Percentiles rank a stretch among this genome's conserved stretches.
phyloP scores from a whole-genome alignment of 2,113 vertebrate species.

The Microtus richardsoni region DNA sequence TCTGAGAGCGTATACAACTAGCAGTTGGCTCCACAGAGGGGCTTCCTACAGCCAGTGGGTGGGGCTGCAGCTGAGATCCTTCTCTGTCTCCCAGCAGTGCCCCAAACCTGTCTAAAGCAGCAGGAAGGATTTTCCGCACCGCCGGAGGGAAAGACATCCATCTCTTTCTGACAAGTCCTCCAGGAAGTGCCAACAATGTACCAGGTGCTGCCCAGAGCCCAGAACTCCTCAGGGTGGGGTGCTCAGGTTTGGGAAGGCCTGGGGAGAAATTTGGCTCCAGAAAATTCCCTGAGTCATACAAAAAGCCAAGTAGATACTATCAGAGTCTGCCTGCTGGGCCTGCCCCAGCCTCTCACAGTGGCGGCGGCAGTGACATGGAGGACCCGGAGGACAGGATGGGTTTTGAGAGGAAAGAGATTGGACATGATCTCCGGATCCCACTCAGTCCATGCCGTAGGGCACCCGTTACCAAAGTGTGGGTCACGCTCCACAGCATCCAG shows the following conservation, averaged over 20 bases:
- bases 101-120: constrained; percentile 62
- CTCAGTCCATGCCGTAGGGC: not conserved
- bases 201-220: constrained; percentile 66
- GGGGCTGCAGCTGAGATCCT: not conserved
- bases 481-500: not conserved
- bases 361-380: not conserved
- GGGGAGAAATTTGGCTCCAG: constrained; percentile 39
- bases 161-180: constrained; percentile 68
- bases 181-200: constrained; percentile 70
- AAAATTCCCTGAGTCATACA: constrained; percentile 58
- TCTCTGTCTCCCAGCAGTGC: not conserved
- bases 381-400: not conserved
- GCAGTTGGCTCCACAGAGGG: not conserved
- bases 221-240: constrained; percentile 47
- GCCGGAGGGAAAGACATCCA: constrained; percentile 70
- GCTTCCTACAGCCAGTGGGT: not conserved
- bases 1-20: not conserved
- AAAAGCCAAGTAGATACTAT: constrained; percentile 45
- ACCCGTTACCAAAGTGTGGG: not conserved
- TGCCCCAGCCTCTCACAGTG: not conserved
- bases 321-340: not conserved
- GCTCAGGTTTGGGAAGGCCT: constrained; percentile 24
- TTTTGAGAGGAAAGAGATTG: too few species aligned
- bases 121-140: constrained; percentile 69
- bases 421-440: not conserved